Percentiles rank a stretch among this genome's conserved stretches.
Evolutionary conservation across 2,888 invertebrate genomes (phyloP).

Genomic region (Girardia tigrina): DNA sequence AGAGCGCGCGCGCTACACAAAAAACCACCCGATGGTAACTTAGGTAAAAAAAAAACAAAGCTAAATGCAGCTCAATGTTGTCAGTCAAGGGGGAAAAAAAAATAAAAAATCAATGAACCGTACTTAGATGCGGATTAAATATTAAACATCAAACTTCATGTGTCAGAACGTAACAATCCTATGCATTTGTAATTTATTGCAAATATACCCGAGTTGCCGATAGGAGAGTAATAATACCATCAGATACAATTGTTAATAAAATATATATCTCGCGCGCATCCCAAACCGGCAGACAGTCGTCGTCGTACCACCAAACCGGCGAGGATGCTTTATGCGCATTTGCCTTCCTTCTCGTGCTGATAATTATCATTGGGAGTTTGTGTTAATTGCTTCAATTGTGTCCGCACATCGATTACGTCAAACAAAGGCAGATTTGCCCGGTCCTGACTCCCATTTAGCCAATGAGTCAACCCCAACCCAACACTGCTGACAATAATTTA

Average conservation of each 20-base stretch:
- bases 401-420: constrained; percentile 23
- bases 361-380: constrained; percentile 23
- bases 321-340: constrained; percentile 17
- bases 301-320: background rate
- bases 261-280: constrained; percentile 19
- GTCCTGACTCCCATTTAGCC: no score
- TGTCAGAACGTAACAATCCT: constrained; percentile 23
- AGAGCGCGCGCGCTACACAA: background rate
- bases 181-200: constrained; percentile 23
- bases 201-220: background rate
- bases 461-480: constrained; percentile 11
- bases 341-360: constrained; percentile 14
- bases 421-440: constrained; percentile 16
- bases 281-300: background rate
- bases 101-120: constrained; percentile 23
- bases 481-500: constrained; percentile 18
- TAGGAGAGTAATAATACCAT: background rate
- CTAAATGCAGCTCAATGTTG: background rate
- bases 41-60: background rate
- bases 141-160: constrained; percentile 23
- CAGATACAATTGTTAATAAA: background rate
- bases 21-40: background rate
- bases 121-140: constrained; percentile 4
- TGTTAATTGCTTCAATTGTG: constrained; percentile 20
- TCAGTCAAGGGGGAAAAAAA: constrained; percentile 21